phyloP scores from a whole-genome alignment of 35 echinoderm and acorn worm genomes.

The Heliocidaris erythrogramma region DNA sequence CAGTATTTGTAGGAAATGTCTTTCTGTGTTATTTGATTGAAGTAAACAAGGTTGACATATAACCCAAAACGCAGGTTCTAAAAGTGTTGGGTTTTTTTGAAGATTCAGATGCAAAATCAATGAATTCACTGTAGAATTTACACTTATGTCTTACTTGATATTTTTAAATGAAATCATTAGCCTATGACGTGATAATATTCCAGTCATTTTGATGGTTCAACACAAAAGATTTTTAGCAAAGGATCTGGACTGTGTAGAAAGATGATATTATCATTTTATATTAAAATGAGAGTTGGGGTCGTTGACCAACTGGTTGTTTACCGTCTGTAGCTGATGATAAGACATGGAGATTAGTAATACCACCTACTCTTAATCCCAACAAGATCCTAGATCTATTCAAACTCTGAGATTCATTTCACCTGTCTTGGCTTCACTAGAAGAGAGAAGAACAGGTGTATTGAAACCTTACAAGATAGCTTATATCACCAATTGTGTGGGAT shows the following conservation, averaged over 20 bases:
- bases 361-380: neutral
- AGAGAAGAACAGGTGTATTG: neutral
- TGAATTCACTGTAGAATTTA: neutral
- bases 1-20: no score
- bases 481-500: neutral
- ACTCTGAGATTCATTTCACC: neutral
- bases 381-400: neutral
- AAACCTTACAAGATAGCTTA: neutral
- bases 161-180: no score
- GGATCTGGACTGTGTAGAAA: neutral
- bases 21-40: no score
- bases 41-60: no score
- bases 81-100: no score
- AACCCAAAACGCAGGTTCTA: no score
- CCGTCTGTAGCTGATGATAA: neutral
- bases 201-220: neutral
- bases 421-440: neutral
- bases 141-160: neutral
- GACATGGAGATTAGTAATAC: neutral
- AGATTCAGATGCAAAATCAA: no score
- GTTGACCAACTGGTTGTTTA: neutral
- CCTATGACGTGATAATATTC: no score
- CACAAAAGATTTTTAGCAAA: neutral
- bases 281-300: neutral
- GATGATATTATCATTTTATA: neutral